Percentiles rank a stretch among this genome's conserved stretches.
Conservation (phyloP, 2,797 vertebrate genomes). For the Apodemus agrarius region DNA sequence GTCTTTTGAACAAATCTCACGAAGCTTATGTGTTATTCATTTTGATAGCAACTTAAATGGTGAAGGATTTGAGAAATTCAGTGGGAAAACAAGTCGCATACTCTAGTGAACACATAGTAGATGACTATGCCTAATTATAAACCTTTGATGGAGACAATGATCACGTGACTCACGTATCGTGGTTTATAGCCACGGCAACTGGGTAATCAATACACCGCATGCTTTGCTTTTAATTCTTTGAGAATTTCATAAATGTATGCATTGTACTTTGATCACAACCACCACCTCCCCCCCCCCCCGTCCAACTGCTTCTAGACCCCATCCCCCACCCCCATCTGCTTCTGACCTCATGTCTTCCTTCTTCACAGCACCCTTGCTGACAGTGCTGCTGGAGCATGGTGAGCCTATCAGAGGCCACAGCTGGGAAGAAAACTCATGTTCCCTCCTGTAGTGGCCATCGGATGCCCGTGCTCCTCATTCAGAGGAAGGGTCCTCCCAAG, state of each 20-base stretch:
- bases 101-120: neutral
- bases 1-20: neutral
- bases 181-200: neutral
- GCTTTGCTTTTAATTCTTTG: neutral
- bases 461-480: neutral
- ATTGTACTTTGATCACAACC: neutral
- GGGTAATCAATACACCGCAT: neutral
- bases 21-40: neutral
- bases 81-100: neutral
- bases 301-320: neutral
- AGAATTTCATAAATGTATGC: neutral
- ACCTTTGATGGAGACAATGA: neutral
- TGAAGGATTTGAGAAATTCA: neutral
- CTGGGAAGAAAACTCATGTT: neutral
- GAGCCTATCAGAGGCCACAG: neutral
- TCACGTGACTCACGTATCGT: neutral
- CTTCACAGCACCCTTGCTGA: too few relatives aligned
- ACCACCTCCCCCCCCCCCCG: neutral
- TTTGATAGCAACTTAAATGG: neutral
- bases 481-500: too few relatives aligned
- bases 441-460: neutral
- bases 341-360: neutral
- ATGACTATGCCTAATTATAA: neutral
- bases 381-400: neutral
- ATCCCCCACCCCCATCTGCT: too few relatives aligned